Evolutionary conservation across 2,113 vertebrate species (phyloP).

Genomic region (Glaucomys volans): DNA sequence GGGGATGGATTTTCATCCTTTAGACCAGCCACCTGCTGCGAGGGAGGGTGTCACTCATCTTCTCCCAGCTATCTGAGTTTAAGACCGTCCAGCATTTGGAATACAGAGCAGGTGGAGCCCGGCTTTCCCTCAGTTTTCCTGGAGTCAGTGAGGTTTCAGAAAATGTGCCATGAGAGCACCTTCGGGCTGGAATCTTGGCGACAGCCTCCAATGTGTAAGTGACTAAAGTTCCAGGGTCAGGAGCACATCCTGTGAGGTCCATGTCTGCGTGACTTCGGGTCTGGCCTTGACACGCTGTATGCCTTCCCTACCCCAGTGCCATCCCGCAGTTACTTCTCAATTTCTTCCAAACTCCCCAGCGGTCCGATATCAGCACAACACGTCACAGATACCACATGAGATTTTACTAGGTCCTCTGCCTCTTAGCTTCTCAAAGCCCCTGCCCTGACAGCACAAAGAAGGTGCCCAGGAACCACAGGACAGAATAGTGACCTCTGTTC

Average conservation of each 20-base stretch:
- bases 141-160: slow-evolving; percentile 71
- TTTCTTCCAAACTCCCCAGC: not conserved
- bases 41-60: slow-evolving; percentile 80
- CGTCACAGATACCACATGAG: not conserved
- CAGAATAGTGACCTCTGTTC: not conserved
- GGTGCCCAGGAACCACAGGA: not conserved
- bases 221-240: not conserved
- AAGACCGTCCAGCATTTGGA: slow-evolving; percentile 81
- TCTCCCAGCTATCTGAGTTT: slow-evolving; percentile 52
- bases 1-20: slow-evolving; percentile 74
- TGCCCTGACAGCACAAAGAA: not conserved
- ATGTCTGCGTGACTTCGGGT: not conserved
- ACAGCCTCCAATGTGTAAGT: not conserved
- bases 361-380: not conserved
- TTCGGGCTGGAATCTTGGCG: slow-evolving; percentile 58
- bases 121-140: slow-evolving; percentile 29
- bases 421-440: not conserved
- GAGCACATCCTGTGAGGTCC: not conserved
- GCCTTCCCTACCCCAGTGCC: not conserved
- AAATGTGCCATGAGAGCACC: slow-evolving; percentile 60
- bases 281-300: not conserved
- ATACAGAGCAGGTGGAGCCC: slow-evolving; percentile 66
- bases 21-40: slow-evolving; percentile 78
- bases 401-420: not conserved
- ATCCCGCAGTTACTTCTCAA: not conserved